Conservation (phyloP, 23 tunicate genomes). For the Trididemnum clinides region DNA sequence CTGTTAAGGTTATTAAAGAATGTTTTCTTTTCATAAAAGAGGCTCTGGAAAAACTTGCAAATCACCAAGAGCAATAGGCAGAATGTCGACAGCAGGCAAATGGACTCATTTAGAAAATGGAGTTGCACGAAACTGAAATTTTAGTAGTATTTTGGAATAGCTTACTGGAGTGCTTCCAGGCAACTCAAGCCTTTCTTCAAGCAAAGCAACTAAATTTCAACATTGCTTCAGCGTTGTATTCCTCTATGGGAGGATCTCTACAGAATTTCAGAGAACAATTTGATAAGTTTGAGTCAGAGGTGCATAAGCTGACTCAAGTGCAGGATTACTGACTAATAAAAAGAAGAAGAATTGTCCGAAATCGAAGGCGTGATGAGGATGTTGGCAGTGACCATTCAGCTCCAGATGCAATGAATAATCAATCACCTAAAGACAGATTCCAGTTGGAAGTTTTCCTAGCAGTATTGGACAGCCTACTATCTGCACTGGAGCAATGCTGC, state of each 20-base stretch:
- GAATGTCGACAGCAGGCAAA: slow-evolving; percentile 33
- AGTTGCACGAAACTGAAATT: neutral
- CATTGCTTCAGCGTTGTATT: neutral
- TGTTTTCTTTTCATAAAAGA: neutral
- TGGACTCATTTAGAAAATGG: neutral
- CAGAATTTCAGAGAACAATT: neutral
- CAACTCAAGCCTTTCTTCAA: neutral
- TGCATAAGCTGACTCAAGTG: neutral
- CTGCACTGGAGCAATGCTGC: neutral
- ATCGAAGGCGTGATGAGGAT: neutral
- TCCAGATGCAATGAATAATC: neutral
- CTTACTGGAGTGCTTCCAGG: neutral
- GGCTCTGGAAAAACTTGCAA: slow-evolving; percentile 10
- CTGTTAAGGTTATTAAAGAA: slow-evolving; percentile 20
- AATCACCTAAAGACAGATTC: neutral
- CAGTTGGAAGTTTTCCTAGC: neutral
- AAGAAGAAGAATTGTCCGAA: neutral
- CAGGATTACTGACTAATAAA: neutral
- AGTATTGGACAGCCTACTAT: neutral
- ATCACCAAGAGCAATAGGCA: slow-evolving; percentile 25
- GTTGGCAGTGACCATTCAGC: neutral
- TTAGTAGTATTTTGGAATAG: neutral
- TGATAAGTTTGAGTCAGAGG: neutral
- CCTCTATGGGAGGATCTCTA: no score
- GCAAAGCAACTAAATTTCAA: neutral